Conservation (phyloP, 2,113 vertebrate genomes). For the Charina bottae region DNA sequence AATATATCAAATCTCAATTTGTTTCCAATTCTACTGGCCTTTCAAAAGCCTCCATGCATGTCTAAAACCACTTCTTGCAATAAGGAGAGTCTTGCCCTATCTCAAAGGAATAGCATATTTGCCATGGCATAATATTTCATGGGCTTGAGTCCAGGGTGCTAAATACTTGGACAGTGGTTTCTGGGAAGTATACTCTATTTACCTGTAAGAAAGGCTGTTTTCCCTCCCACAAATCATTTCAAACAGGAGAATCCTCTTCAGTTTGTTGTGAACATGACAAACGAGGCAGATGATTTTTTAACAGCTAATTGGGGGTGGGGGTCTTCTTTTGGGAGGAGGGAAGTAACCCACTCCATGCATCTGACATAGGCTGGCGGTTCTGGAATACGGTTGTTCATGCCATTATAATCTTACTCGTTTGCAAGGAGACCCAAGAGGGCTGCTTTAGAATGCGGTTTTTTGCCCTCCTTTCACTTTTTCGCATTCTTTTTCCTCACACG, state of each 20-base stretch:
- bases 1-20: neutral
- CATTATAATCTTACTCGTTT: neutral
- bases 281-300: neutral
- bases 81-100: neutral
- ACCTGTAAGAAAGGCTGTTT: neutral
- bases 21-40: neutral
- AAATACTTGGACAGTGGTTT: neutral
- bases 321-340: neutral
- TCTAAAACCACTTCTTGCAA: neutral
- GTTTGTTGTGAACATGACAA: no score
- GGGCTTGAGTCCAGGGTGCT: neutral
- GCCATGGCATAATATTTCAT: neutral
- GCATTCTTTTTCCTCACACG: neutral
- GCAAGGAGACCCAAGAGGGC: neutral
- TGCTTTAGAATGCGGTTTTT: neutral
- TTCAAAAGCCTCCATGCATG: neutral
- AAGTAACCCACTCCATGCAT: neutral
- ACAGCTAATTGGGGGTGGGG: neutral
- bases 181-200: neutral
- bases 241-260: neutral
- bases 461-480: neutral
- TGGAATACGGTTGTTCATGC: neutral
- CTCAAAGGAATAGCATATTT: neutral
- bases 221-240: neutral
- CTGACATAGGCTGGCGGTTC: neutral